A percentile compares a stretch with the other conserved stretches of the same genome.
These are phyloP conservation scores for Nasonovia ribisnigri DNA, from an alignment of 2,888 invertebrate species.

Conservation along the genomic window DNA sequence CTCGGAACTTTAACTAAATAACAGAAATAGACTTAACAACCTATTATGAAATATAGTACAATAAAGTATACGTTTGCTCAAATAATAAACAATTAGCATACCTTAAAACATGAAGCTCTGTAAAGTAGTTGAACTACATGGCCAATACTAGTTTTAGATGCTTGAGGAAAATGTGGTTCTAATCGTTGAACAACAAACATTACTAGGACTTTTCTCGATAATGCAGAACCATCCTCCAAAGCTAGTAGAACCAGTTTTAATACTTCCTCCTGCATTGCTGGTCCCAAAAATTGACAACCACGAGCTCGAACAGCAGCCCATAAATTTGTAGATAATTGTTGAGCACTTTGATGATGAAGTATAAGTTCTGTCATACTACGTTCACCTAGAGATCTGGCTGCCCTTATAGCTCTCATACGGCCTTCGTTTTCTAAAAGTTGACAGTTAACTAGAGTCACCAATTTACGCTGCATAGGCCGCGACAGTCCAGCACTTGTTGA, in stretches of 20 bases:
- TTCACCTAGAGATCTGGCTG: slow-evolving; percentile 93
- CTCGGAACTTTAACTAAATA: not conserved
- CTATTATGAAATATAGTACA: not conserved
- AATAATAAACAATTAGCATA: slow-evolving; percentile 70
- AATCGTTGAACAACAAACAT: slow-evolving; percentile 98
- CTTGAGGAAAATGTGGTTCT: slow-evolving; percentile 94
- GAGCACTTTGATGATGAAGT: slow-evolving; percentile 95
- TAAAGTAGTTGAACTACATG: slow-evolving; percentile 98
- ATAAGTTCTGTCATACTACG: slow-evolving; percentile 94
- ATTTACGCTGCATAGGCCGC: slow-evolving; percentile 94
- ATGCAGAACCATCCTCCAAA: slow-evolving; percentile 93
- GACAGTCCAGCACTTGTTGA: slow-evolving; percentile 74
- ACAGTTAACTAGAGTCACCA: slow-evolving; percentile 92
- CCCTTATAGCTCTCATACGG: slow-evolving; percentile 81
- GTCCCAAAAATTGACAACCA: slow-evolving; percentile 98
- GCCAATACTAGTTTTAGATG: slow-evolving; percentile 98
- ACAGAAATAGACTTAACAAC: not conserved
- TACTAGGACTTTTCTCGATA: slow-evolving; percentile 94
- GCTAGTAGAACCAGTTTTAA: slow-evolving; percentile 92
- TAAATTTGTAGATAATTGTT: slow-evolving; percentile 91
- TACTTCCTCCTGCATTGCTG: slow-evolving; percentile 99
- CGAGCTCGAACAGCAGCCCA: slow-evolving; percentile 97
- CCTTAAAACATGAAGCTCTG: slow-evolving; percentile 98
- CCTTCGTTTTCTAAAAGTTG: slow-evolving; percentile 93
- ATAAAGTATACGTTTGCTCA: not conserved